Base-by-base conservation (phyloP, 1,140 invertebrate species). In the Spodoptera litura region DNA sequence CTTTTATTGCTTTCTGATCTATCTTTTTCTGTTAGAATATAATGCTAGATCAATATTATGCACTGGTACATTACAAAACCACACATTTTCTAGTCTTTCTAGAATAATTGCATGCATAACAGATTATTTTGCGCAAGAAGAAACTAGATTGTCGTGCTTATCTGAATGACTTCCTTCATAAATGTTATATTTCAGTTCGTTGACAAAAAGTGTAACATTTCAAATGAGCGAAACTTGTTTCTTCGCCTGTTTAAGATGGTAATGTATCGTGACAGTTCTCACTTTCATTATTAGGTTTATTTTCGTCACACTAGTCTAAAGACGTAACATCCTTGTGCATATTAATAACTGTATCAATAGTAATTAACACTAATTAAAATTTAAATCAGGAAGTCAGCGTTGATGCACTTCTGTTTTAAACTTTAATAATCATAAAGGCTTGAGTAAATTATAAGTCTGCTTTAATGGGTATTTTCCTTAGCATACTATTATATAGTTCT, bases 281-380 rank as follows among this genome's bases (percentile, higher is more conserved):
- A 81, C 84, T 86, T 86, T 86, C 84, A 55, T 80, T 81, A 64
- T 62, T 66, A 76, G 20, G 52, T 75, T 64, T 75, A 75, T 75
- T 75, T 64, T 64, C 64, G 49, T 75, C 59, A 64, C 72, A 62
- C 58, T 20, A 66, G 51, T 51, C 6, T 73, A 13, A 31, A 64
- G 25, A 75, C 59, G 38, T 61, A 75, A 75, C 58, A 75, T 62
- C 58, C 49, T 64, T 12, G 25, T 61, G 44, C 20, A 75, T 75
- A 75, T 75, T 38, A 35, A 64, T 75, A 31, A 64, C 49, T 20
- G 6, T 11, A 35, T 52, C 56, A 15, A 12, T 51, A 52, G 44
- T 52, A 59, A 74, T 74, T 75, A 75, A 75, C 38, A 62, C 25
- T 62, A 51, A 64, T 51, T 62, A 4, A 44, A 44, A 74, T 27